Conservation (phyloP, 2,113 vertebrate species). For the Xerus inauris region DNA sequence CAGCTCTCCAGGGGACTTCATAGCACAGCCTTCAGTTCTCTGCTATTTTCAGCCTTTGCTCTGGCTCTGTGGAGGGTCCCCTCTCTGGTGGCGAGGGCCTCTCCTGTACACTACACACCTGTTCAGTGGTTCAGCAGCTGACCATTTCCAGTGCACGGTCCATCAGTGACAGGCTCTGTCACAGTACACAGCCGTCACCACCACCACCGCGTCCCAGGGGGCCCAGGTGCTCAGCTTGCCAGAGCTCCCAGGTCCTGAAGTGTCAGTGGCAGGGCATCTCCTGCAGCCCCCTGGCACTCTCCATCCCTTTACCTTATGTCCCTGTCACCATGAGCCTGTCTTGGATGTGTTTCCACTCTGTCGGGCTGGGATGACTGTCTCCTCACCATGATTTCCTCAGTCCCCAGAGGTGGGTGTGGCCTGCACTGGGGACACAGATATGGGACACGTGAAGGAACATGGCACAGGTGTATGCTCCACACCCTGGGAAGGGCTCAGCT, state of each 20-base stretch:
- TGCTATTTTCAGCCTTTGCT: too few relatives aligned
- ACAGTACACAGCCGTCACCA: too few relatives aligned
- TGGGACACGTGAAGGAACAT: background rate
- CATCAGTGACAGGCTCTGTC: too few relatives aligned
- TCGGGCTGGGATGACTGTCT: too few relatives aligned
- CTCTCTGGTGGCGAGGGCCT: background rate
- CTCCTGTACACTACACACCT: background rate
- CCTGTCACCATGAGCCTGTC: too few relatives aligned
- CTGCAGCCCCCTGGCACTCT: too few relatives aligned
- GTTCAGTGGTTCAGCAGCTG: too few relatives aligned
- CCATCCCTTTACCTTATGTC: background rate
- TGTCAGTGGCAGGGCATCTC: background rate
- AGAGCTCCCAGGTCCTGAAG: accelerated
- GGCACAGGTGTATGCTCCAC: background rate
- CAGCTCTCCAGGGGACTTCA: accelerated
- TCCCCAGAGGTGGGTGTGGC: background rate
- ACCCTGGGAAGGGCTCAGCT: accelerated
- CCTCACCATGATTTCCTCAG: too few relatives aligned
- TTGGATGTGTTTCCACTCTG: background rate
- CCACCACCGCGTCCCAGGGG: accelerated
- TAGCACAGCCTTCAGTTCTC: accelerated
- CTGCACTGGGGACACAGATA: background rate
- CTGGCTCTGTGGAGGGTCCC: too few relatives aligned
- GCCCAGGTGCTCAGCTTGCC: background rate
- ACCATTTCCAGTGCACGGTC: too few relatives aligned